Conservation (phyloP, 2,888 invertebrate species). For the Ditylenchus weischeri region DNA sequence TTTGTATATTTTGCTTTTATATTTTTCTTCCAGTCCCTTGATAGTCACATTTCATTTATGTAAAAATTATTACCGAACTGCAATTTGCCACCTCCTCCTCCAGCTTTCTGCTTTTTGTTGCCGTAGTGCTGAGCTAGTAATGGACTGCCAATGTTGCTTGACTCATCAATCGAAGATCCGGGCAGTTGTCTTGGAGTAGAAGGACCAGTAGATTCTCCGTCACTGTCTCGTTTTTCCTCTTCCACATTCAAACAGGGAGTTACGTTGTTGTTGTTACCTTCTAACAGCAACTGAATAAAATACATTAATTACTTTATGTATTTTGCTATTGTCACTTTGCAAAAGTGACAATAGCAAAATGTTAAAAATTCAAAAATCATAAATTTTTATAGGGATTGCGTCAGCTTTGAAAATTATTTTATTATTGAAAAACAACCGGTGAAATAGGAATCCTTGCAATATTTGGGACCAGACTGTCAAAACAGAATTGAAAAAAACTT, state of each 20-base stretch:
- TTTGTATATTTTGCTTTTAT: neutral
- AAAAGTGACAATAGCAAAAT: too few relatives aligned
- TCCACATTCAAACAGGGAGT: conserved; percentile 11
- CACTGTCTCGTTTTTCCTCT: conserved; percentile 10
- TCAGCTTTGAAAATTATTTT: too few relatives aligned
- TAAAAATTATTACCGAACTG: conserved; percentile 52
- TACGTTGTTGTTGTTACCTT: conserved; percentile 1
- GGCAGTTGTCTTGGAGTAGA: conserved; percentile 50
- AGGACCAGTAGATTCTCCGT: conserved; percentile 44
- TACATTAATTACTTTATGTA: too few relatives aligned
- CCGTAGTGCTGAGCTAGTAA: conserved; percentile 42
- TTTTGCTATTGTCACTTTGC: too few relatives aligned
- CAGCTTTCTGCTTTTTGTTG: conserved; percentile 59
- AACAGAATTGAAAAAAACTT: too few relatives aligned
- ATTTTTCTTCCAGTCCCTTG: neutral
- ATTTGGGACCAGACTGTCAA: too few relatives aligned
- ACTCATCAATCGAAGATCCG: conserved; percentile 44
- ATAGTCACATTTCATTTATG: conserved; percentile 1
- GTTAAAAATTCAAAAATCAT: too few relatives aligned
- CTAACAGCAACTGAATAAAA: too few relatives aligned
- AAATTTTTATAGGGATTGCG: too few relatives aligned
- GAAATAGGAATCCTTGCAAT: too few relatives aligned
- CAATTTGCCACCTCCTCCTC: conserved; percentile 58
- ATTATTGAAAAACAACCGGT: too few relatives aligned
- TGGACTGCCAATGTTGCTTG: conserved; percentile 34